Evolutionary conservation across 2,113 vertebrate genomes (phyloP), one percentile per base, ranked within the genome.

Genomic region (Lamprotornis superbus): DNA sequence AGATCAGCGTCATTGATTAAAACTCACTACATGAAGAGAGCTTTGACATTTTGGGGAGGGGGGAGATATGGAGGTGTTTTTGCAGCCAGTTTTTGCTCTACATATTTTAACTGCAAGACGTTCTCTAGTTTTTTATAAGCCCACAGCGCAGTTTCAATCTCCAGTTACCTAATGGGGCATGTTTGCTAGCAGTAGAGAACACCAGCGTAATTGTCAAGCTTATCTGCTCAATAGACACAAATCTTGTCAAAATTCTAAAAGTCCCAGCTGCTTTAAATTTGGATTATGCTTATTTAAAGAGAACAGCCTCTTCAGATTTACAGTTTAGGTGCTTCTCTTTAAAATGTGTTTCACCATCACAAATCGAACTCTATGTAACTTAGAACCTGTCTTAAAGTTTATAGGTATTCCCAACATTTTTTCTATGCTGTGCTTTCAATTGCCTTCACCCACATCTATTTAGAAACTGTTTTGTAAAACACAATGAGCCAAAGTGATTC

Each of bases 1-100:
- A 81, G 91, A 94, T 94, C 83, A 96, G 44, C 85, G 77, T 67
- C 82, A 93, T 35, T 92, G 73, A 85, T 19, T 91, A 82, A 94
- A 94, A 92, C 75, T 89, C 10, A 3, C 61, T 63, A 60, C 13
- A 5, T 40, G 67, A 95, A 70, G 91, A 71, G 1, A 89, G 25
- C 33, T 84, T 92, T 89, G 69, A 44, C 15, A 68, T 60, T 64
- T 91, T 11, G 50, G 60, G 60, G 27, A 35, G 39, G 49, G 70
- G 80, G n/a, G 22, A 15, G 10, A 78, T 70, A 71, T 5, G 33
- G 46, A 37, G 15, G 6, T 15, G 21, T 33, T 67, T 77, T 42
- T 63, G 30, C 33, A 80, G 47, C 11, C 75, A 25, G 22, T 25
- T 90, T 93, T 87, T 87, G 27, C 49, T 73, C 12, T 71, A 25